Evolutionary conservation across 23 tunicate species (phyloP), one percentile per base, ranked within the genome.

Genomic region (Pegea sp.): DNA sequence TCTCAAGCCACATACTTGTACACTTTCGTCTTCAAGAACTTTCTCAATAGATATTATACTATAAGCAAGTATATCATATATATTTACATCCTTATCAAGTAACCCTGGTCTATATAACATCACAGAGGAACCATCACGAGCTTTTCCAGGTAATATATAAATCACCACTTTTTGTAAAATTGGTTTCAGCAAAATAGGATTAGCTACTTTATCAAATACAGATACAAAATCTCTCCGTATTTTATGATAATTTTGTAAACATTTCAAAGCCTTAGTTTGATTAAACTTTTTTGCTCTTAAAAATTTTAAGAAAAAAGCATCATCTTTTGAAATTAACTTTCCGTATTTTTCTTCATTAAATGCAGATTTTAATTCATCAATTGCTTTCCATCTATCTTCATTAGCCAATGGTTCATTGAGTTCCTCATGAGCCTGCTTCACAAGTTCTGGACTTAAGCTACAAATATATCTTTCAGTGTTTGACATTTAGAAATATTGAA

Each of bases 391-490:
- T 13, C 84, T 33, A 42, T 84, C 71, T 0, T 24, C 76, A 32
- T 84, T 74, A 64, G 68, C 84, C 31, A 76, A 34, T 3, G 95
- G 95, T 31, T 84, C 95, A 58, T 84, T 62, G 16, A 84, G 66
- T 42, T 84, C 95, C 29, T 29, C 61, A 3, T 63, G 84, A 42
- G 95, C 95, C 57, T 63, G 73, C 28, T 84, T 77, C 28, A 84
- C 52, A 1, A 84, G 46, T 11, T 73, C 76, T n/a, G 81, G 71
- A 24, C 60, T 31, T 31, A 84, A 49, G 3, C 49, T 73, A 57
- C 84, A 84, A 63, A 69, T 71, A 43, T 84, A 84, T 34, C 95
- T 75, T 44, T 22, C 30, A 3, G 57, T 28, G 7, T 13, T 8
- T 8, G 46, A 38, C 46, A 38, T 38, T 38, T 38, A 8, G 16